Conservation (phyloP, 1,140 invertebrate species). For the Heliconius himera region DNA sequence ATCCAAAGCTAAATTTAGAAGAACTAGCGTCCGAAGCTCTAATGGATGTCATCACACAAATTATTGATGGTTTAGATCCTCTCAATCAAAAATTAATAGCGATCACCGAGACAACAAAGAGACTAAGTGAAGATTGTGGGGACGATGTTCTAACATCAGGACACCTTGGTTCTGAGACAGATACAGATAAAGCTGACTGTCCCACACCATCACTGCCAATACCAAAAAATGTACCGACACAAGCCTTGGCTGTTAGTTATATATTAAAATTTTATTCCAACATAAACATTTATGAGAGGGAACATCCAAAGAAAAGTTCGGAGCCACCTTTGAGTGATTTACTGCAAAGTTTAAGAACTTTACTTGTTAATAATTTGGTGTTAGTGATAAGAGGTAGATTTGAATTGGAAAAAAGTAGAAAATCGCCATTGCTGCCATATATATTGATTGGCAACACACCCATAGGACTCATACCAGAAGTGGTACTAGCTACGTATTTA, state of each 20-base stretch:
- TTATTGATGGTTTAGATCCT: conserved; percentile 84
- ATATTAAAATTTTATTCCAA: conserved; percentile 86
- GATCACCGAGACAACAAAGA: conserved; percentile 76
- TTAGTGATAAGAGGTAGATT: conserved; percentile 70
- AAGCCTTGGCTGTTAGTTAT: conserved; percentile 82
- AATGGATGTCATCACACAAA: conserved; percentile 86
- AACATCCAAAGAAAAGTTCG: conserved; percentile 87
- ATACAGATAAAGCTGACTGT: conserved; percentile 64
- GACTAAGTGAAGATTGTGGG: conserved; percentile 64
- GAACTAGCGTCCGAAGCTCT: conserved; percentile 84
- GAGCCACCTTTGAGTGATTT: conserved; percentile 80
- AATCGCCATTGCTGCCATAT: conserved; percentile 73
- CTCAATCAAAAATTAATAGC: conserved; percentile 82
- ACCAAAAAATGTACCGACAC: conserved; percentile 67
- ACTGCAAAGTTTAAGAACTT: conserved; percentile 68
- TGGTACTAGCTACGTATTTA: conserved; percentile 67
- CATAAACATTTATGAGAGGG: conserved; percentile 85
- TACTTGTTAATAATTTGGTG: conserved; percentile 74
- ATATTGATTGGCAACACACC: conserved; percentile 71
- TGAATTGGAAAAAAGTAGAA: conserved; percentile 64
- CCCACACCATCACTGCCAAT: conserved; percentile 65
- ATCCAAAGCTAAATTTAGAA: conserved; percentile 76
- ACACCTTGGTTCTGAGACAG: conserved; percentile 58
- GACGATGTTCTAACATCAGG: conserved; percentile 65
- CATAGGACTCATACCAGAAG: conserved; percentile 72